Base-by-base conservation (phyloP, 2,797 vertebrate species). In the Chromis chromis region DNA sequence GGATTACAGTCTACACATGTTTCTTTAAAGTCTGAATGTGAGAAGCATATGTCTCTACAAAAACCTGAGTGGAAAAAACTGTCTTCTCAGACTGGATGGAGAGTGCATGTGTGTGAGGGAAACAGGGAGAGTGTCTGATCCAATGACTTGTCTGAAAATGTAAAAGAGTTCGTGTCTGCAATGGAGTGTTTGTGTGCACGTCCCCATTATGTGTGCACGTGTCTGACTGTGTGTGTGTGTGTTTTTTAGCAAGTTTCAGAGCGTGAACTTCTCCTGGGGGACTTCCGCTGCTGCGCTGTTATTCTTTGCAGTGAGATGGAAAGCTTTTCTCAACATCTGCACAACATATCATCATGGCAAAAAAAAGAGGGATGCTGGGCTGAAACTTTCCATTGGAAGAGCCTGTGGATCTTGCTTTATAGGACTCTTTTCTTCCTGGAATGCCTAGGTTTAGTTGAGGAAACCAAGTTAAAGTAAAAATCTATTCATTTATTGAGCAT, bases 271-370 rank as follows among this genome's bases (percentile, higher is more conserved):
- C 81, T 91, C 87, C 79, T 80, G 71, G 75, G 85, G 88, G 84
- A 89, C 83, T 90, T 92, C 87, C 73, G 87, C 76, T 76, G 66
- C 90, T 82, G 82, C 10, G 33, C 83, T 90, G 86, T 90, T 90
- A 86, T 88, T 87, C 85, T 89, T 89, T 90, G 82, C 89, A 92
- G 77, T 78, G 81, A 83, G 79, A 89, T 86, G 79, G 85, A 90
- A 91, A 91, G 78, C 67, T 87, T 89, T 91, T 79, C 81, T 78
- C 70, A 85, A 93, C 93, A 94, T 94, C 91, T 94, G 93, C 87
- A 83, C 76, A 91, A 92, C 87, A 93, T 85, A 93, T 94, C 89
- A 90, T 82, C 79, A 55, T 50, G 66, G 74, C 52, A 36, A 12
- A 73, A 65, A 74, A 78, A 69, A 14, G 52, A 19, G 13, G 27